These are phyloP conservation scores for Sitta carolinensis DNA, from an alignment of 2,797 vertebrate genomes.

Conservation along the genomic window DNA sequence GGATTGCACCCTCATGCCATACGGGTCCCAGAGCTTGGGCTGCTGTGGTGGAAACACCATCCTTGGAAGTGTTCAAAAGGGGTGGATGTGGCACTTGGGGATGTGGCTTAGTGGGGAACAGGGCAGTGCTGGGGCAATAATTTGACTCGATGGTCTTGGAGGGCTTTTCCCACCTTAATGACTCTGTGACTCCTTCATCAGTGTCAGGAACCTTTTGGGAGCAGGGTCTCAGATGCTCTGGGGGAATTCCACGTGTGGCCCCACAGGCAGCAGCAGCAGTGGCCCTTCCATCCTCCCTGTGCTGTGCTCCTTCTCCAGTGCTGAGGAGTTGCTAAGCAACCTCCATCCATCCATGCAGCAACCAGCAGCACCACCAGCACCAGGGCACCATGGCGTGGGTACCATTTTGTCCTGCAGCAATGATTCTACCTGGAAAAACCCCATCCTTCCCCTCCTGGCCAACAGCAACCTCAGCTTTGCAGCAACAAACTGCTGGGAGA, in stretches of 20 bases:
- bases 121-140: neutral
- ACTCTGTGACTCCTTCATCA: neutral
- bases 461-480: neutral
- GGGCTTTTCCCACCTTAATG: neutral
- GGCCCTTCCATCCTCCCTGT: neutral
- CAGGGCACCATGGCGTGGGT: accelerated
- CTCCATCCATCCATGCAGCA: neutral
- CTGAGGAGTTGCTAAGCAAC: conserved; percentile 15
- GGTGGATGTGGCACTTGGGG: neutral
- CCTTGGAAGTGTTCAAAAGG: neutral
- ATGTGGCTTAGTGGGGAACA: neutral
- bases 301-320: neutral
- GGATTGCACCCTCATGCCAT: neutral
- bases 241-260: accelerated
- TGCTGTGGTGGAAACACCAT: neutral
- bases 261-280: neutral
- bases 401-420: neutral
- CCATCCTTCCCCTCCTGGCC: neutral
- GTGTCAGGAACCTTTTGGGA: neutral
- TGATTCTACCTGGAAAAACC: neutral
- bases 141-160: neutral
- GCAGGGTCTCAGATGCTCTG: neutral
- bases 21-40: neutral
- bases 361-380: neutral
- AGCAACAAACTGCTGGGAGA: neutral